A percentile compares a stretch with the other conserved stretches of the same genome.
Evolutionary conservation across 2,888 invertebrate genomes (phyloP).

Genomic region (Hylaea fasciaria): DNA sequence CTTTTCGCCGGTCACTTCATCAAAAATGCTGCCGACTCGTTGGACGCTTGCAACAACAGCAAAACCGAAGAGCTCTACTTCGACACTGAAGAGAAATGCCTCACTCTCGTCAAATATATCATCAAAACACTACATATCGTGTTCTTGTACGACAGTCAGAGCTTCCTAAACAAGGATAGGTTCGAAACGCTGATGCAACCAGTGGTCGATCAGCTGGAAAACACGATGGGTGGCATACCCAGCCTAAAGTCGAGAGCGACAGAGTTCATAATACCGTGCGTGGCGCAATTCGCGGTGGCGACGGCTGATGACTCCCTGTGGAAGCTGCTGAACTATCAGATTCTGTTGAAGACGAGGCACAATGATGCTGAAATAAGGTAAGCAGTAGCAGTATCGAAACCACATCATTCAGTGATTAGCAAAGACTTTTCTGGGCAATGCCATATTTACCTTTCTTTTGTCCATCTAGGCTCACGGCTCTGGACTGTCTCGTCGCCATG

Average conservation of each 20-base stretch:
- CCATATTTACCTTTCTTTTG: not conserved
- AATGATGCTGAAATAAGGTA: constrained; percentile 88
- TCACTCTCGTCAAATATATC: constrained; percentile 88
- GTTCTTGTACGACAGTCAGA: constrained; percentile 92
- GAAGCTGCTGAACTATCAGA: constrained; percentile 96
- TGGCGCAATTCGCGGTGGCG: constrained; percentile 92
- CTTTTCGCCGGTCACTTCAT: constrained; percentile 95
- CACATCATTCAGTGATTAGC: too few species aligned
- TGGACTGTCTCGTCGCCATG: constrained; percentile 90
- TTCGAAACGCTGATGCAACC: constrained; percentile 94
- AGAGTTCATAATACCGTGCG: constrained; percentile 89
- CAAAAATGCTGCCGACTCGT: constrained; percentile 90
- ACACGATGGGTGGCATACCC: constrained; percentile 87
- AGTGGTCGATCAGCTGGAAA: constrained; percentile 95
- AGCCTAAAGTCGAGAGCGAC: constrained; percentile 85
- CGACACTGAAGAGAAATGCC: constrained; percentile 82
- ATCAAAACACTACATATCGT: constrained; percentile 90
- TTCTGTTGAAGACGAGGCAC: constrained; percentile 94
- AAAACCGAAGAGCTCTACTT: constrained; percentile 84
- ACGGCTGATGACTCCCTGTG: constrained; percentile 94
- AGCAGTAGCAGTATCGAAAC: constrained; percentile 29
- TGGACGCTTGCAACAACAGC: constrained; percentile 88
- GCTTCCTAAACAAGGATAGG: constrained; percentile 92
- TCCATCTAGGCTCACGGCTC: constrained; percentile 85
- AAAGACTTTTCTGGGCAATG: too few species aligned